Conservation (phyloP, 2,888 invertebrate species). For the Dynastes tityus region DNA sequence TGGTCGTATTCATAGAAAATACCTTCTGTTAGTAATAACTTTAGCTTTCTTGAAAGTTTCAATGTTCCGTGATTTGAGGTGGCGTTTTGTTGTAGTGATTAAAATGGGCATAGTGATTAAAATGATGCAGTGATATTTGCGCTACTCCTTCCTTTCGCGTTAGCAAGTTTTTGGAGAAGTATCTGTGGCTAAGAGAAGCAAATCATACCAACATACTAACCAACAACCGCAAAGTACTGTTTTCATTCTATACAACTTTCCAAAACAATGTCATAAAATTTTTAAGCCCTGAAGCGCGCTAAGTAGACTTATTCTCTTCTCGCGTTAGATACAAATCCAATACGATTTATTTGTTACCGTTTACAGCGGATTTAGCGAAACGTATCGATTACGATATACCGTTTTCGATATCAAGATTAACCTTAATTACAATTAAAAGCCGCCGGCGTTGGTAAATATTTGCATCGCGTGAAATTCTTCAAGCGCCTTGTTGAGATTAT, state of each 20-base stretch:
- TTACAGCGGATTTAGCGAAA: constrained; percentile 2
- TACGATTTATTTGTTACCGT: neutral
- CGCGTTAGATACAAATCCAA: neutral
- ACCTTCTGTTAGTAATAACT: too few species aligned
- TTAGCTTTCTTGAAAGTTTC: too few species aligned
- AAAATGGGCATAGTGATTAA: too few species aligned
- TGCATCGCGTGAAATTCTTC: constrained; percentile 7
- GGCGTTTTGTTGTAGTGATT: too few species aligned
- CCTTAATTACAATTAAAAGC: constrained; percentile 8
- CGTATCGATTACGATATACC: constrained; percentile 25
- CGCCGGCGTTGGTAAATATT: constrained; percentile 3
- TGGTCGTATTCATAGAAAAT: too few species aligned
- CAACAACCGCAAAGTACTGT: neutral
- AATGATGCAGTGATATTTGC: too few species aligned
- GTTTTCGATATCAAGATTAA: constrained; percentile 26
- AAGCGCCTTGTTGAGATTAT: neutral
- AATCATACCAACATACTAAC: neutral
- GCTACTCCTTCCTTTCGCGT: too few species aligned
- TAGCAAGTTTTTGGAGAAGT: neutral
- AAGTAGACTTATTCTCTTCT: neutral
- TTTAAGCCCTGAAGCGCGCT: too few species aligned
- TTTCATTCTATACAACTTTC: neutral
- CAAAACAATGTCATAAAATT: too few species aligned
- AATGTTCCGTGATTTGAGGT: too few species aligned
- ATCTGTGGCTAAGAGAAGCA: neutral